Conservation (phyloP, 1,140 invertebrate species). For the Probaryconus sp. region DNA sequence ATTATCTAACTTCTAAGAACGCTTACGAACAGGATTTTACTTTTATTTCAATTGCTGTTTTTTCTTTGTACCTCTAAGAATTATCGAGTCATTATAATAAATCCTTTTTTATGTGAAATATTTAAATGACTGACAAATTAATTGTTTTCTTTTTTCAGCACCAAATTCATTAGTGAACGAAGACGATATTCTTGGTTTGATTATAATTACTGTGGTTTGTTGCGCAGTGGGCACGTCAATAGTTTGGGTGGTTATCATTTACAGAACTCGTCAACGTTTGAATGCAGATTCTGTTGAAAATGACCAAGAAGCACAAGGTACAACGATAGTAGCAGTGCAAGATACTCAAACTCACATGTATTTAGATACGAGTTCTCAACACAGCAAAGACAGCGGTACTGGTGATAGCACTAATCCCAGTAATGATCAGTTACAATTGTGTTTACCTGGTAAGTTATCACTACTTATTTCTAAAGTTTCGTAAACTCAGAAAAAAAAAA, state of each 20-base stretch:
- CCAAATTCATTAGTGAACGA: constrained; percentile 78
- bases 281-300: constrained; percentile 65
- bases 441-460: constrained; percentile 69
- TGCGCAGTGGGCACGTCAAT: constrained; percentile 93
- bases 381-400: constrained; percentile 81
- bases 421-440: constrained; percentile 78
- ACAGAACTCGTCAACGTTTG: constrained; percentile 86
- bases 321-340: constrained; percentile 29
- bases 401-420: constrained; percentile 81
- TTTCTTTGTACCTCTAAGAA: no score
- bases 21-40: no score
- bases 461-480: neutral
- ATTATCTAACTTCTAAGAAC: neutral
- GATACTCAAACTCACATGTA: constrained; percentile 73
- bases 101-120: no score
- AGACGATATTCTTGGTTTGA: constrained; percentile 88
- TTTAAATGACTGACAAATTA: constrained; percentile 24
- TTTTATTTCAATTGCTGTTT: no score
- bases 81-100: no score
- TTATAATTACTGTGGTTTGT: constrained; percentile 93
- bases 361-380: constrained; percentile 75
- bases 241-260: constrained; percentile 95
- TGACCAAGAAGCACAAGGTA: constrained; percentile 38
- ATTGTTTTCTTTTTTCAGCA: constrained; percentile 60
- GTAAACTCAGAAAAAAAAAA: no score